Conservation (phyloP, 2,113 vertebrate genomes). For the Istiophorus platypterus region DNA sequence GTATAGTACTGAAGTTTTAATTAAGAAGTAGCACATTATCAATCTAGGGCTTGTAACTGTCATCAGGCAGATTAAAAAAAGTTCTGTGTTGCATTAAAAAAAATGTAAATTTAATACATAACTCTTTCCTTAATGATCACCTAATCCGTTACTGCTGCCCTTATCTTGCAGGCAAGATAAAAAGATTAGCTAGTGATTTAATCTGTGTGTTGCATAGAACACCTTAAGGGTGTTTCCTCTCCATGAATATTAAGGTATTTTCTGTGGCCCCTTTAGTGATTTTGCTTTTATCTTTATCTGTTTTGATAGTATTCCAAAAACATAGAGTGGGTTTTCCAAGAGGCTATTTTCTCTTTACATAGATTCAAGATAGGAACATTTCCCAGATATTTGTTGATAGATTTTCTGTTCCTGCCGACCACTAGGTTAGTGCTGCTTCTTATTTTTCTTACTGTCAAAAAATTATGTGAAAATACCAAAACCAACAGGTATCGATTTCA, state of each 20-base stretch:
- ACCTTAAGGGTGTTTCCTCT: conserved; percentile 23
- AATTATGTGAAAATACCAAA: conserved; percentile 1
- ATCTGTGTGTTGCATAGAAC: conserved; percentile 29
- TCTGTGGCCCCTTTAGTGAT: neutral
- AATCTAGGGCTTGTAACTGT: neutral
- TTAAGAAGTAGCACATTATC: conserved; percentile 1
- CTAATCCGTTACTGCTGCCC: conserved; percentile 13
- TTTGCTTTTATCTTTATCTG: conserved; percentile 4
- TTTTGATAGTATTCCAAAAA: neutral
- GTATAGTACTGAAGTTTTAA: neutral
- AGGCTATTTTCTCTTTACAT: neutral
- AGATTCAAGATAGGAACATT: neutral
- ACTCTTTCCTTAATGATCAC: conserved; percentile 21
- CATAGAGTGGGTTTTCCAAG: neutral
- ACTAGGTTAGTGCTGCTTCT: neutral
- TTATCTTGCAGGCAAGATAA: conserved; percentile 26
- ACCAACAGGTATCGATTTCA: neutral
- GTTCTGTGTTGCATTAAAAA: conserved; percentile 10
- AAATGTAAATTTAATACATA: conserved; percentile 23
- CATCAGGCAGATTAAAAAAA: conserved; percentile 9
- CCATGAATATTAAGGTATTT: conserved; percentile 34
- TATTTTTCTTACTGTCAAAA: neutral
- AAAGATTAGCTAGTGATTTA: conserved; percentile 27
- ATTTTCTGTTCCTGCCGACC: neutral
- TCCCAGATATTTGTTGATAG: neutral